Conservation (phyloP, 2,888 invertebrate genomes). For the Drosophila melanosoma region DNA sequence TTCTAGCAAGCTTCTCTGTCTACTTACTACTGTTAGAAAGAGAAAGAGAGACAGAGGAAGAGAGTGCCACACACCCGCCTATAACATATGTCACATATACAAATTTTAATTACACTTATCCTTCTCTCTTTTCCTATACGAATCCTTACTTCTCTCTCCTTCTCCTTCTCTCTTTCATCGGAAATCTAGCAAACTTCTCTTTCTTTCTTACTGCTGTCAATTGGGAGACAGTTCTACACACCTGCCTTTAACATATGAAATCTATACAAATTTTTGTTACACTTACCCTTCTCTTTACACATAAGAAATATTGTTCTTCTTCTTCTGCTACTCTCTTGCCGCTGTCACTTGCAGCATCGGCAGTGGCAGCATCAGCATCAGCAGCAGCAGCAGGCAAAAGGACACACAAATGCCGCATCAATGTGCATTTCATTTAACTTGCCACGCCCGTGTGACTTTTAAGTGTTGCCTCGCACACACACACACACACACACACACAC, state of each 20-base stretch:
- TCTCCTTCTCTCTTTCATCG: too few species aligned
- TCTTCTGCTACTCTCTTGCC: neutral
- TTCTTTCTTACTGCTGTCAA: neutral
- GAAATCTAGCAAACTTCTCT: neutral
- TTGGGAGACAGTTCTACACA: neutral
- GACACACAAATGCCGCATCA: slow-evolving; percentile 74
- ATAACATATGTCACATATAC: neutral
- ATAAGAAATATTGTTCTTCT: neutral
- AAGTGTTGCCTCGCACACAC: slow-evolving; percentile 66
- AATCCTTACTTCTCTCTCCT: neutral
- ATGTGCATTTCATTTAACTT: slow-evolving; percentile 81
- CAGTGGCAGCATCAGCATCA: slow-evolving; percentile 23
- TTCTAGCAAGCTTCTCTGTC: too few species aligned
- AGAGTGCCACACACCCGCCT: neutral
- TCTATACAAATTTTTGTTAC: neutral
- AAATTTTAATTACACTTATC: neutral
- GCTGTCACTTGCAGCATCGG: slow-evolving; percentile 51
- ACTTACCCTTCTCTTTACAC: neutral
- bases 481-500: slow-evolving; percentile 28
- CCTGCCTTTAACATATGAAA: neutral
- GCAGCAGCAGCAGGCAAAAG: slow-evolving; percentile 42
- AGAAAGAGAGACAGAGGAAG: neutral
- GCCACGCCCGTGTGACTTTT: slow-evolving; percentile 80
- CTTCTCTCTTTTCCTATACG: neutral
- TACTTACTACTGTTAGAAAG: too few species aligned